Conservation (phyloP, 2,113 vertebrate species). For the Lepus americanus region DNA sequence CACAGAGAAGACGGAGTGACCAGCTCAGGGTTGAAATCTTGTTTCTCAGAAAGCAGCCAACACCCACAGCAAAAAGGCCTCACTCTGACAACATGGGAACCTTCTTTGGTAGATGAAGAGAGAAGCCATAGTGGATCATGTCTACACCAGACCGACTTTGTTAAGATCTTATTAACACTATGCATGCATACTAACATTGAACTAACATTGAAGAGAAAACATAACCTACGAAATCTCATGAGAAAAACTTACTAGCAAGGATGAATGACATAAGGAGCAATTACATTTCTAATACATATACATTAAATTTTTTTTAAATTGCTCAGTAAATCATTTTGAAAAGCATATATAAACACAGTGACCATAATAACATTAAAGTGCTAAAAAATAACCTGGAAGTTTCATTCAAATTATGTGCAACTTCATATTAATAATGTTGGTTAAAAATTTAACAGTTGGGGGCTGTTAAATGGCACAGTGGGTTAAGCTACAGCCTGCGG, state of each 20-base stretch:
- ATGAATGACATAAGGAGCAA: background rate
- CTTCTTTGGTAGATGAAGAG: background rate
- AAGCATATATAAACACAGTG: background rate
- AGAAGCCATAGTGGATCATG: background rate
- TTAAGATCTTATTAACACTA: background rate
- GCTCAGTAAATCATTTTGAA: background rate
- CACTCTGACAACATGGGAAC: background rate
- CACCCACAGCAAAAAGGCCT: background rate
- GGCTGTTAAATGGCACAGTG: too few relatives aligned
- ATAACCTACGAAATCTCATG: background rate
- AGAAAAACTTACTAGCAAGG: background rate
- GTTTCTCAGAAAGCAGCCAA: background rate
- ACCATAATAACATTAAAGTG: background rate
- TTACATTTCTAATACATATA: background rate
- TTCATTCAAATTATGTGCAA: background rate
- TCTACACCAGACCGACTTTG: background rate
- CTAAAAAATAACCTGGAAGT: background rate
- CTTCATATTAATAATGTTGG: background rate
- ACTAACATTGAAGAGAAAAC: background rate
- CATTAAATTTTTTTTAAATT: background rate
- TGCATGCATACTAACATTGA: background rate
- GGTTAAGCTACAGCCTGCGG: too few relatives aligned
- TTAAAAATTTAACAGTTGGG: background rate
- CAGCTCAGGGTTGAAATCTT: background rate
- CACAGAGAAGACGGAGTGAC: background rate